Evolutionary conservation across 2,888 invertebrate genomes (phyloP).

Genomic region (Petrolisthes manimaculis): DNA sequence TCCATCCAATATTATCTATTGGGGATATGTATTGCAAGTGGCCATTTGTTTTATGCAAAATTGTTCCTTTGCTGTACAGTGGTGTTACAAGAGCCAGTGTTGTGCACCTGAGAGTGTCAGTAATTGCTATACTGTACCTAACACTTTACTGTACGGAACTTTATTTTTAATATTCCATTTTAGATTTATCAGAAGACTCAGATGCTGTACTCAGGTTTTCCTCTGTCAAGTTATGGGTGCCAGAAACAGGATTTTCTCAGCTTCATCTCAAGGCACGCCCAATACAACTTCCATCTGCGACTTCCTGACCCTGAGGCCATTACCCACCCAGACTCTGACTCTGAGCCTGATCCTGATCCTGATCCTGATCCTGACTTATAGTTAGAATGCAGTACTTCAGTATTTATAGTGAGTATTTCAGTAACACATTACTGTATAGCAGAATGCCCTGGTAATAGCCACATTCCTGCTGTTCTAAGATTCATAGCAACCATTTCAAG

Average conservation of each 20-base stretch:
- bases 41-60: too few relatives aligned
- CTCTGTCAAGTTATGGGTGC: slow-evolving; percentile 50
- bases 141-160: not conserved
- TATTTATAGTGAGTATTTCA: too few relatives aligned
- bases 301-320: not conserved
- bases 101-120: too few relatives aligned
- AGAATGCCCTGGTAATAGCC: too few relatives aligned
- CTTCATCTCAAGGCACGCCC: slow-evolving; percentile 43
- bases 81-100: too few relatives aligned
- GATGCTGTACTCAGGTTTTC: slow-evolving; percentile 51
- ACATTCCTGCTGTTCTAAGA: too few relatives aligned
- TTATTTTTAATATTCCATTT: not conserved
- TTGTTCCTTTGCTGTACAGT: too few relatives aligned
- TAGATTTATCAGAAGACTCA: slow-evolving; percentile 50
- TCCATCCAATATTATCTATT: too few relatives aligned
- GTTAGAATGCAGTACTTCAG: not conserved
- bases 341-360: not conserved
- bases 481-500: too few relatives aligned
- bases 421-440: too few relatives aligned
- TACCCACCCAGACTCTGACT: not conserved
- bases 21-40: too few relatives aligned
- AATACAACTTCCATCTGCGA: slow-evolving; percentile 27
- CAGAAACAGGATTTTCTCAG: slow-evolving; percentile 44
- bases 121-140: not conserved
- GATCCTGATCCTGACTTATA: not conserved